These are phyloP conservation scores for Nesoenas mayeri DNA, from an alignment of 2,113 vertebrate species.

Conservation along the genomic window DNA sequence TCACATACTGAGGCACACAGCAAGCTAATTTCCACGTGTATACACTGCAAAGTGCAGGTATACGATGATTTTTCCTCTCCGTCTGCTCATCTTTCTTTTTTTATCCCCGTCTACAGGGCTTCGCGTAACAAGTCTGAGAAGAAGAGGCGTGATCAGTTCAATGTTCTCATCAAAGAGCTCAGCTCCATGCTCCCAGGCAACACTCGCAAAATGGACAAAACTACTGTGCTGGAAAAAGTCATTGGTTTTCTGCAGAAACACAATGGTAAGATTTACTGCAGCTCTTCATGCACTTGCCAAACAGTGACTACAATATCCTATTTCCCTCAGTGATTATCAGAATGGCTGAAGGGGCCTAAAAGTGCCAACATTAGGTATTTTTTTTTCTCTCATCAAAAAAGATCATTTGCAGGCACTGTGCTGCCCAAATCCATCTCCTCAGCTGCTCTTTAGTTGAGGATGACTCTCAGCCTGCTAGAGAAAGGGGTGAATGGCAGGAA, in stretches of 20 bases:
- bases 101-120: constrained; percentile 70
- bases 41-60: not conserved
- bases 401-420: not conserved
- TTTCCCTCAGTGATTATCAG: not conserved
- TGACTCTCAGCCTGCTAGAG: not conserved
- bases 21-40: not conserved
- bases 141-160: constrained; percentile 85
- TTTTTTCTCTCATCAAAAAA: not conserved
- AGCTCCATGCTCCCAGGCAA: constrained; percentile 85
- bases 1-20: not conserved
- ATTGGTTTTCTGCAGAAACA: constrained; percentile 84
- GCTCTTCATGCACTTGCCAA: not conserved
- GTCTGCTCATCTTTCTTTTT: not conserved
- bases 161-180: constrained; percentile 86
- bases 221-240: constrained; percentile 84
- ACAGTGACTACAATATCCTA: not conserved
- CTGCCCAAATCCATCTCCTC: not conserved
- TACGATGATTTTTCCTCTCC: not conserved
- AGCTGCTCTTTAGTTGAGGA: not conserved
- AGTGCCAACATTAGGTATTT: not conserved
- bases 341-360: not conserved
- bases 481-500: not conserved
- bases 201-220: constrained; percentile 84
- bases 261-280: constrained; percentile 75
- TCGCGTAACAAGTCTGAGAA: constrained; percentile 86